phyloP scores from a whole-genome alignment of 2,113 vertebrate genomes.

The rat (Rattus norvegicus) region GRCr8 NC_086020.1:231755001-231755500 shows the following conservation, averaged over 20 bases:
- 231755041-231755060: neutral
- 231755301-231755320: neutral
- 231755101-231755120: neutral
- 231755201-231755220: too few species aligned
- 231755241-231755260: too few species aligned
- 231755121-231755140: neutral
- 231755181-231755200: neutral
- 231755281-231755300: neutral
- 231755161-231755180: neutral
- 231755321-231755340: neutral
- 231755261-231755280: neutral
- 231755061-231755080: neutral
- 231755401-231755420: too few species aligned
- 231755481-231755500: neutral
- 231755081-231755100: neutral
- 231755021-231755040: neutral
- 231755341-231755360: neutral
- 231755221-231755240: neutral
- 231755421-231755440: neutral
- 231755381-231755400: neutral
- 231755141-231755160: neutral
- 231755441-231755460: neutral
- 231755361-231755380: neutral
- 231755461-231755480: rapidly evolving
- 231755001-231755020: neutral